Conservation (phyloP, 2,797 vertebrate genomes). For the Anisognathus igniventris region DNA sequence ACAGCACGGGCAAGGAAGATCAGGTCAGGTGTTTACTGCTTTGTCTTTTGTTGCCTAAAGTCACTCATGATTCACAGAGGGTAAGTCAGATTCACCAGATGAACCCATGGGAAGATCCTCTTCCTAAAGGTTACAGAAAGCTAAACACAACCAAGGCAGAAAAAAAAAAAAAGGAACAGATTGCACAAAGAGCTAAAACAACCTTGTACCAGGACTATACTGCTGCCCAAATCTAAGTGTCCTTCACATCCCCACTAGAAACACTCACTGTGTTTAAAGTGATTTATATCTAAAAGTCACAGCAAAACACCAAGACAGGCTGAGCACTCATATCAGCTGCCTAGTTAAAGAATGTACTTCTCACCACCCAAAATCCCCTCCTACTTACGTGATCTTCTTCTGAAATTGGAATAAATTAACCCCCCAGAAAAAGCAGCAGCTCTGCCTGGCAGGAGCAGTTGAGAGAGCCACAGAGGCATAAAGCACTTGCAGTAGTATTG, state of each 20-base stretch:
- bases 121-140: neutral
- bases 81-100: neutral
- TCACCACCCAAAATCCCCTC: neutral
- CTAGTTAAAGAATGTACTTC: neutral
- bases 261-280: neutral
- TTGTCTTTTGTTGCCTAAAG: slow-evolving; percentile 31
- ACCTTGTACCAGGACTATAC: neutral
- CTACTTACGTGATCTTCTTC: neutral
- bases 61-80: neutral
- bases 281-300: neutral
- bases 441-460: neutral
- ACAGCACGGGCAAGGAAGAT: neutral
- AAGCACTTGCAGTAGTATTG: neutral
- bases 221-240: neutral
- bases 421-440: neutral
- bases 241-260: neutral
- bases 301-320: neutral
- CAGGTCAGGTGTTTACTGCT: neutral
- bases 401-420: neutral
- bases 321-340: neutral
- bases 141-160: neutral
- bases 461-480: neutral
- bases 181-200: neutral
- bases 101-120: neutral
- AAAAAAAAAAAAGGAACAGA: neutral